Evolutionary conservation across 2,888 invertebrate species (phyloP), one percentile per base, ranked within the genome.

Genomic region (Cheilosia grossa): DNA sequence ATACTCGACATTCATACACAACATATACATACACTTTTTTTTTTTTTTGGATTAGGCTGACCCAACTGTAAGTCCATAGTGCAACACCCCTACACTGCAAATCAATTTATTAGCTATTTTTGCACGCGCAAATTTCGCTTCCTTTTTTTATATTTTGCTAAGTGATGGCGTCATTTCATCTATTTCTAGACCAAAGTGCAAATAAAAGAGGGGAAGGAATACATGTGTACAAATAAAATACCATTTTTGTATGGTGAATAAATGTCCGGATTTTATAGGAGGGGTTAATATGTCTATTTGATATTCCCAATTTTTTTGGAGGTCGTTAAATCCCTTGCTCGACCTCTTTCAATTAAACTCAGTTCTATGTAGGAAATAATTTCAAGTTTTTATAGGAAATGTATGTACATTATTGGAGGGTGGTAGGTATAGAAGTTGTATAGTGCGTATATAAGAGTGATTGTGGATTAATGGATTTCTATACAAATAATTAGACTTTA

Each of bases 41-140:
- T 21, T 21, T 30, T 53, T 19, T 2, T 15, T 49, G 49, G 33
- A 47, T 54, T 33, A 33, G 47, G 10, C 24, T 24, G 19, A 15
- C 13, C 33, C 56, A 56, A n/a, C 70, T 27, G 19, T 27, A 53
- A 67, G 47, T 44, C 44, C 9, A 6, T 47, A 4, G 49, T 24
- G 21, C n/a, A 24, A 37, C 37, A 37, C 13, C 61, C 53, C 51
- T 9, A 63, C 24, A 49, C 53, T 44, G 75, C 77, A 77, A 77
- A 77, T 69, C 77, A 77, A 77, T 77, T 77, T 77, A 77, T 77
- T 77, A 75, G 77, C 69, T 67, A 75, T 69, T 77, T 77, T 67
- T 77, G 67, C 69, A 69, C 74, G 61, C 69, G 58, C 61, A 69
- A n/a, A 49, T 24, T 47, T 49, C 44, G 2, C 40, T 42, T 67